Evolutionary conservation across 2,888 invertebrate genomes (phyloP).

Genomic region (Polylopha cassiicola): DNA sequence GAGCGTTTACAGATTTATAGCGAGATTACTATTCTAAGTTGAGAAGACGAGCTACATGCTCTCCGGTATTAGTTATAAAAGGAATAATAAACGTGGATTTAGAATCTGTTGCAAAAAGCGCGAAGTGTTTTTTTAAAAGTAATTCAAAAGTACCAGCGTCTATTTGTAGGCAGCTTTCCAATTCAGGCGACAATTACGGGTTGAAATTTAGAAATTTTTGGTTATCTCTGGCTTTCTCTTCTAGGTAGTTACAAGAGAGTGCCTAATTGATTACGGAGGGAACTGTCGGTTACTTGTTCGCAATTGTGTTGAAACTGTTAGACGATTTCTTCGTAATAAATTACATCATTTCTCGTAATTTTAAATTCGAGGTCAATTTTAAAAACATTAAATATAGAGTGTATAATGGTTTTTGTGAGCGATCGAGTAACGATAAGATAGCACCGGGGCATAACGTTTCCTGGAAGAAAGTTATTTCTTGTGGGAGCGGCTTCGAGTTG

Average conservation of each 20-base stretch:
- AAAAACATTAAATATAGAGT: no score
- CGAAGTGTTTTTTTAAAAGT: no score
- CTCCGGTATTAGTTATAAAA: no score
- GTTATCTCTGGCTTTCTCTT: conserved; percentile 21
- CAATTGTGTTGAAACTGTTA: conserved; percentile 1
- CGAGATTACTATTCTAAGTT: conserved; percentile 21
- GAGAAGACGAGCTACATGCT: conserved; percentile 3
- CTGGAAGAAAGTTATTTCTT: conserved; percentile 18
- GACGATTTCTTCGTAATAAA: conserved; percentile 5
- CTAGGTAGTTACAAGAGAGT: conserved; percentile 12
- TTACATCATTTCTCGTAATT: conserved; percentile 9
- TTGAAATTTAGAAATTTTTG: conserved; percentile 21
- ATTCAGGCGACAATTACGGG: conserved; percentile 21
- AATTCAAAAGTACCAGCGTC: no score
- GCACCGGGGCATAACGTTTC: conserved; percentile 12
- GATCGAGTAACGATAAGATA: conserved; percentile 13
- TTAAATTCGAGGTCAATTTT: conserved; percentile 14
- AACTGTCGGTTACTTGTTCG: conserved; percentile 10
- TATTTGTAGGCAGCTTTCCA: conserved; percentile 21
- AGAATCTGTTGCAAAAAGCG: conserved; percentile 21
- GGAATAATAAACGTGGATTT: no score
- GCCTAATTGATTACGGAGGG: conserved; percentile 8
- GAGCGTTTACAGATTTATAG: conserved; percentile 27
- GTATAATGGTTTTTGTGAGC: no score
- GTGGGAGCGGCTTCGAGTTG: no score